These are phyloP conservation scores for Ciona savignyi DNA, from an alignment of 23 tunicate genomes.

Conservation along the genomic window DNA sequence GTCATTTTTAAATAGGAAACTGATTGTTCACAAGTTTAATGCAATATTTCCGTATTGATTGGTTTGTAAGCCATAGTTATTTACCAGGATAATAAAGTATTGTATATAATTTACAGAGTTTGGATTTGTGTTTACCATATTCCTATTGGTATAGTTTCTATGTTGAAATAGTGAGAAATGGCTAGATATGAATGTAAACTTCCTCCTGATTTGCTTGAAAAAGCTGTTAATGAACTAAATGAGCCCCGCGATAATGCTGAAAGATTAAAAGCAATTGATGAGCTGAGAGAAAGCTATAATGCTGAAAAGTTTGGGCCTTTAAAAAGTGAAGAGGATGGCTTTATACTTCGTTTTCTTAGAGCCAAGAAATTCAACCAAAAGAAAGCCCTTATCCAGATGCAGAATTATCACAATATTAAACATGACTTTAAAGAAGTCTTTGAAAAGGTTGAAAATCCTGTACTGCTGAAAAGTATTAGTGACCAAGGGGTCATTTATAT, in stretches of 20 bases:
- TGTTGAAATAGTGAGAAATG: not conserved
- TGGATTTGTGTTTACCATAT: too few species aligned
- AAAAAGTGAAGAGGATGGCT: not conserved
- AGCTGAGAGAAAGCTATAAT: not conserved
- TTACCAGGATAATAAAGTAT: too few species aligned
- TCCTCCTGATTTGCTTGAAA: not conserved
- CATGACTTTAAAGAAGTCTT: not conserved
- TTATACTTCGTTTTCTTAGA: not conserved
- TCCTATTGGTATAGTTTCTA: not conserved
- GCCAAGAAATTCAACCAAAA: not conserved
- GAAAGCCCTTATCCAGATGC: not conserved
- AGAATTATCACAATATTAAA: not conserved
- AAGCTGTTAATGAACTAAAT: not conserved
- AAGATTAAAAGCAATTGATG: not conserved
- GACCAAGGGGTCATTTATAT: not conserved
- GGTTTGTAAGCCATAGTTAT: too few species aligned
- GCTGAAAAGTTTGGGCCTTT: not conserved
- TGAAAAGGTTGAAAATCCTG: not conserved
- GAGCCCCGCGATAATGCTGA: not conserved
- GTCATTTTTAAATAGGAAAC: too few species aligned
- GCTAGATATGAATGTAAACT: conserved; percentile 4
- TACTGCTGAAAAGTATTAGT: not conserved
- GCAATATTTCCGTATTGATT: too few species aligned
- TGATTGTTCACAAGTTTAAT: too few species aligned
- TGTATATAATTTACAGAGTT: too few species aligned